phyloP scores from a whole-genome alignment of 2,113 vertebrate genomes.

The Irena cyanogastra region DNA sequence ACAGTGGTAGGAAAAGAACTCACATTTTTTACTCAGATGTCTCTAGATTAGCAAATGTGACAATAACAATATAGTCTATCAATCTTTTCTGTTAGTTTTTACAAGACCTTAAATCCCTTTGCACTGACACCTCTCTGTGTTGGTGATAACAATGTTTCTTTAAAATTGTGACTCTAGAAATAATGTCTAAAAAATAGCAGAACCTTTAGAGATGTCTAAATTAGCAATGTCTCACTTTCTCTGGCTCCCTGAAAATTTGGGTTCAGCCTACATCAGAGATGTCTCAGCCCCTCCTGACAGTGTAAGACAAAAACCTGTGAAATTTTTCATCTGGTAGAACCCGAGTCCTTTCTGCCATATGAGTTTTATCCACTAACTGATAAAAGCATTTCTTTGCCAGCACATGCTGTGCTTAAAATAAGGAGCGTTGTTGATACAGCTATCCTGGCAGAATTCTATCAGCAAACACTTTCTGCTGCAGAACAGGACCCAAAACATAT shows the following conservation, averaged over 20 bases:
- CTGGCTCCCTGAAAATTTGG: background rate
- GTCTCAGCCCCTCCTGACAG: background rate
- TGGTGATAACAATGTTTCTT: background rate
- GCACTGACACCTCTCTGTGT: background rate
- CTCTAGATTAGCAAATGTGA: background rate
- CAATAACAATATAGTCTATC: background rate
- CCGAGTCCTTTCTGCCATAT: background rate
- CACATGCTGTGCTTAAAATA: background rate
- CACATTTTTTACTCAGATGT: background rate
- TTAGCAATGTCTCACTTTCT: background rate
- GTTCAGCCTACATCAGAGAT: background rate
- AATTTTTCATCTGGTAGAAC: background rate
- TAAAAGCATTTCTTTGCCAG: slow-evolving; percentile 9
- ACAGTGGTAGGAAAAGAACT: background rate
- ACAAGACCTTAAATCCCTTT: background rate
- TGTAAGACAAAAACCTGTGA: background rate
- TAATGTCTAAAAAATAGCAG: background rate
- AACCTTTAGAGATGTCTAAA: background rate
- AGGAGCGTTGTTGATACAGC: background rate
- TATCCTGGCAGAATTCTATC: background rate
- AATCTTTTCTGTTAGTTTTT: background rate
- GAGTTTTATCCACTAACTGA: background rate
- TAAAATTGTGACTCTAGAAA: background rate
- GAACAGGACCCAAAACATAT: background rate
- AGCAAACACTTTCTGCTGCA: background rate